phyloP scores from a whole-genome alignment of 64 coral and sea anemone species.

The Montipora capricornis region DNA sequence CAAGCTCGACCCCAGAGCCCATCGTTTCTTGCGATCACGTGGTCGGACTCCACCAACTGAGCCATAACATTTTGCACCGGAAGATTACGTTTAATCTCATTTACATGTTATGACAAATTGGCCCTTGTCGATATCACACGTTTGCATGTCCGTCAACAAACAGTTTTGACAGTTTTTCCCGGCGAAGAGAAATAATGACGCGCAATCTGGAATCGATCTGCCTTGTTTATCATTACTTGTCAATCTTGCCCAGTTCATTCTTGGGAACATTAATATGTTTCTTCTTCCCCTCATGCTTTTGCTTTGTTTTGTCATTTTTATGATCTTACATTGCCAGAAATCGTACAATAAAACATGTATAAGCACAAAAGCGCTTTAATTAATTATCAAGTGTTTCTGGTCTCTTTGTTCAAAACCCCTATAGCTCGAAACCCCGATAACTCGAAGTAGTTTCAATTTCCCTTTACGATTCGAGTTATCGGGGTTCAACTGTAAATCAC shows the following conservation, averaged over 20 bases:
- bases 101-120: neutral
- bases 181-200: conserved; percentile 1
- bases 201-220: conserved; percentile 56
- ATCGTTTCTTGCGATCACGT: no score
- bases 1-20: no score
- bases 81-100: neutral
- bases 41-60: neutral
- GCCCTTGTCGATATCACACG: conserved; percentile 25
- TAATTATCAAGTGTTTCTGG: conserved; percentile 63
- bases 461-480: neutral
- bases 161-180: no score
- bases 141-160: conserved; percentile 16
- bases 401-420: conserved; percentile 56
- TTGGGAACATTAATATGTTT: conserved; percentile 33
- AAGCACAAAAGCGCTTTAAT: conserved; percentile 59
- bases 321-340: neutral
- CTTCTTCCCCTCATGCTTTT: conserved; percentile 13
- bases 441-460: conserved; percentile 10
- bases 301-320: neutral
- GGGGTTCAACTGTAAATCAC: no score
- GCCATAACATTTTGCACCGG: neutral
- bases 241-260: conserved; percentile 47
- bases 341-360: conserved; percentile 59
- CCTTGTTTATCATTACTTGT: conserved; percentile 49
- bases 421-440: conserved; percentile 45